A percentile compares a stretch with the other conserved stretches of the same genome.
phyloP scores from a whole-genome alignment of 1,140 invertebrate species.

The Ericerus pela region DNA sequence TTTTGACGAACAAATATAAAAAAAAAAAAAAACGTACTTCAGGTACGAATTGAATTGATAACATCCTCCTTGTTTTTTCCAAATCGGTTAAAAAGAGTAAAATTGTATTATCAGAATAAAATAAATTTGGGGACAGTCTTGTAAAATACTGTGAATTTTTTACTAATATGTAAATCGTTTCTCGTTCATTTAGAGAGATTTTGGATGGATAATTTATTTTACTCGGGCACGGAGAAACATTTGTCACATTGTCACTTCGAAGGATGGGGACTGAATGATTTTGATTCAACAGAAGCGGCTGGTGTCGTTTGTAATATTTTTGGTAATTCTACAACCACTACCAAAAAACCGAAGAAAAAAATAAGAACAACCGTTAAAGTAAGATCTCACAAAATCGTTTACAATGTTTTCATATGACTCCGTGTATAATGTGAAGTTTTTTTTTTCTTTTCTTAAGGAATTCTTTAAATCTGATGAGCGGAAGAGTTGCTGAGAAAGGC shows the following conservation, averaged over 20 bases:
- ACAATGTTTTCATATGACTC: not conserved
- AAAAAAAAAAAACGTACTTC: not conserved
- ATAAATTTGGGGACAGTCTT: not conserved
- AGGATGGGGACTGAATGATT: conserved; percentile 70
- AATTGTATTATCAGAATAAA: not conserved
- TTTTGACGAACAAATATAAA: not conserved
- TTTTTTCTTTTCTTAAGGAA: too few species aligned
- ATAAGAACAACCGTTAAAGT: not conserved
- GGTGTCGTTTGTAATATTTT: conserved; percentile 55
- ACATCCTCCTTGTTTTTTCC: not conserved
- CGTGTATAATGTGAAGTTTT: too few species aligned
- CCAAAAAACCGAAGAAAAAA: not conserved
- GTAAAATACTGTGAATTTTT: conserved; percentile 1
- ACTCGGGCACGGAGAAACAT: conserved; percentile 58
- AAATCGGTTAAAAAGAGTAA: not conserved
- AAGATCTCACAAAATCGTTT: not conserved
- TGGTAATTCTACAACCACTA: not conserved
- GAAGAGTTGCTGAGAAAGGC: conserved; percentile 47
- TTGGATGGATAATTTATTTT: conserved; percentile 83
- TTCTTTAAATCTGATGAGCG: conserved; percentile 45
- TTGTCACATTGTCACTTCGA: conserved; percentile 60
- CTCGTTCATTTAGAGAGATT: conserved; percentile 41
- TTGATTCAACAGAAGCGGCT: conserved; percentile 56
- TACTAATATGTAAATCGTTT: not conserved
- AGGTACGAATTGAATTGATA: not conserved